Conservation (phyloP, 1,140 invertebrate species). For the Tetramorium alpestre region DNA sequence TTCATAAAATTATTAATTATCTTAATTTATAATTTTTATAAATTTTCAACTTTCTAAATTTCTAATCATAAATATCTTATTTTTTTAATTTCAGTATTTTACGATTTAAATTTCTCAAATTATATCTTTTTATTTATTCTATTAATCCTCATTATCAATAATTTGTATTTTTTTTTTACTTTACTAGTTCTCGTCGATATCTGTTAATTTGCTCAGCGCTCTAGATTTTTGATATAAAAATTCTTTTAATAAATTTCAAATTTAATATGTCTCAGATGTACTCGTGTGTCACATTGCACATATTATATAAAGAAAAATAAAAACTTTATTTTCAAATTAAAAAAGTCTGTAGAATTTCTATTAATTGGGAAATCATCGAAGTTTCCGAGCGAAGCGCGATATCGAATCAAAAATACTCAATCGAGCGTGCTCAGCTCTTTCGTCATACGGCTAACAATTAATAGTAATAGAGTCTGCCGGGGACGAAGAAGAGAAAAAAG, state of each 20-base stretch:
- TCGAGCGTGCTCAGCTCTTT: not conserved
- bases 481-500: conserved; percentile 45
- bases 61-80: not conserved
- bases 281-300: not conserved
- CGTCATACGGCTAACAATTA: conserved; percentile 38
- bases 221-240: not conserved
- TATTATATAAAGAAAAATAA: not conserved
- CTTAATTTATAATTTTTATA: not conserved
- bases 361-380: not conserved
- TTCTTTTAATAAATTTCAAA: not conserved
- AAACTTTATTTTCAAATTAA: not conserved
- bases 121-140: not conserved
- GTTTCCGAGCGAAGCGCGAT: not conserved
- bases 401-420: conserved; percentile 24
- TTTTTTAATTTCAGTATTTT: not conserved
- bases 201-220: not conserved
- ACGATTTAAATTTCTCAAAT: not conserved
- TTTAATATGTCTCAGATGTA: not conserved
- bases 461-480: conserved; percentile 46
- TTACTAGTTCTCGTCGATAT: not conserved
- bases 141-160: not conserved
- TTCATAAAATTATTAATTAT: not conserved
- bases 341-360: not conserved
- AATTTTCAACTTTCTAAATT: not conserved
- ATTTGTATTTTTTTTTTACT: not conserved